Evolutionary conservation across 2,888 invertebrate genomes (phyloP).

Genomic region (Amphipyra tragopoginis): DNA sequence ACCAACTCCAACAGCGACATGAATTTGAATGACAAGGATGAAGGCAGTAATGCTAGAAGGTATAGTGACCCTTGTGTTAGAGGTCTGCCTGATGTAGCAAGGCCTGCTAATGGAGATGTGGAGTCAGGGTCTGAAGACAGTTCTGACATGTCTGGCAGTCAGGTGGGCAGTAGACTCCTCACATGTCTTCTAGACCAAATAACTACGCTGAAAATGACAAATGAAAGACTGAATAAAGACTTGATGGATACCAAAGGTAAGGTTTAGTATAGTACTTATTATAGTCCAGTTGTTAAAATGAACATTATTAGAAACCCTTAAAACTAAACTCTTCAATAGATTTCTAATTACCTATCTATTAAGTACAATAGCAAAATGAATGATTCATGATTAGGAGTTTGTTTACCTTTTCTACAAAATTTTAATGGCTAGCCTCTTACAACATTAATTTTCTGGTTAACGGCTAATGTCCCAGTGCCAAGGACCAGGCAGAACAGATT

Average conservation of each 20-base stretch:
- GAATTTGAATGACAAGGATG: slow-evolving; percentile 87
- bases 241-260: slow-evolving; percentile 93
- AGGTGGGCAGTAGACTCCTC: slow-evolving; percentile 90
- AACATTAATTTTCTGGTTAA: no score
- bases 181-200: slow-evolving; percentile 93
- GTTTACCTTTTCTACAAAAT: no score
- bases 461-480: no score
- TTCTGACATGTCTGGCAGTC: slow-evolving; percentile 87
- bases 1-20: slow-evolving; percentile 86
- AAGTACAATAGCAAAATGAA: no score
- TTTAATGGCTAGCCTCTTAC: no score
- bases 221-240: slow-evolving; percentile 93
- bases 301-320: no score
- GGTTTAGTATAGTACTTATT: slow-evolving; percentile 23
- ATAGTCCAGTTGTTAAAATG: no score
- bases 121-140: slow-evolving; percentile 88
- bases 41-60: slow-evolving; percentile 89
- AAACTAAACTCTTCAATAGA: no score
- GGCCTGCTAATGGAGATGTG: slow-evolving; percentile 85
- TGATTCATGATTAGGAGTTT: no score
- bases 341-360: no score
- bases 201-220: slow-evolving; percentile 92
- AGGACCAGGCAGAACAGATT: no score
- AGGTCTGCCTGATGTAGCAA: slow-evolving; percentile 82
- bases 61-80: slow-evolving; percentile 92